Base-by-base conservation (phyloP, 2,797 vertebrate species). In the Danio aesculapii region DNA sequence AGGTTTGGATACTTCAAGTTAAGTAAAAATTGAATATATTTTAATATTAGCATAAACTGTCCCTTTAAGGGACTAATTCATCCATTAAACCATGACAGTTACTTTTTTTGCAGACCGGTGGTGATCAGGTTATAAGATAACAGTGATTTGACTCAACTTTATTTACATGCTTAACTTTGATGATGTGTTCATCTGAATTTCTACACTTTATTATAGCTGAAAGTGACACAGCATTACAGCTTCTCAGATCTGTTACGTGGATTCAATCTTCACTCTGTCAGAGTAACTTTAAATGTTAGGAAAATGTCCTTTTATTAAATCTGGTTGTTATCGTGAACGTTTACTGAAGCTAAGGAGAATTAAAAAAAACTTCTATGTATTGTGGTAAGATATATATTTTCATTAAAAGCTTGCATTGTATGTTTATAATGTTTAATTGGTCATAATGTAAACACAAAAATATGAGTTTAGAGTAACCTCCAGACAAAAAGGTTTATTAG, bases 191-290 rank as follows among this genome's bases (percentile, higher is more conserved):
- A 8, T 4, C 39, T 43, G 39, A 71, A 43, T 19, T 57, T 71
- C 10, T 53, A 17, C 16, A 43, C 30, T 19, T 4, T 53, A 6
- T n/a, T 55, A 39, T 55, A n/a, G 43, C 5, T 13, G 6, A 44
- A 57, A 13, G 69, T 17, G 69, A 71, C 68, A 61, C 19, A 53
- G 2, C 50, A 41, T 71, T 55, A 43, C 30, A 71, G 68, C 4
- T 43, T 43, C 39, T 57, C 39, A 30, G 68, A 55, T 55, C 21
- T 52, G 67, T 52, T 10, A 41, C 6, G 6, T 1, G 13, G 21
- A 41, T 61, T 6, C 30, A 39, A 14, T 50, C 68, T 55, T 50
- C 50, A 44, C 39, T 9, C n/a, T 57, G 39, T 4, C 14, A 71
- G n/a, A 57, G 7, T 57, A 19, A 53, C 39, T 57, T 3, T 71